Conservation (phyloP, 2,113 vertebrate species). For the Hippopotamus amphibius region DNA sequence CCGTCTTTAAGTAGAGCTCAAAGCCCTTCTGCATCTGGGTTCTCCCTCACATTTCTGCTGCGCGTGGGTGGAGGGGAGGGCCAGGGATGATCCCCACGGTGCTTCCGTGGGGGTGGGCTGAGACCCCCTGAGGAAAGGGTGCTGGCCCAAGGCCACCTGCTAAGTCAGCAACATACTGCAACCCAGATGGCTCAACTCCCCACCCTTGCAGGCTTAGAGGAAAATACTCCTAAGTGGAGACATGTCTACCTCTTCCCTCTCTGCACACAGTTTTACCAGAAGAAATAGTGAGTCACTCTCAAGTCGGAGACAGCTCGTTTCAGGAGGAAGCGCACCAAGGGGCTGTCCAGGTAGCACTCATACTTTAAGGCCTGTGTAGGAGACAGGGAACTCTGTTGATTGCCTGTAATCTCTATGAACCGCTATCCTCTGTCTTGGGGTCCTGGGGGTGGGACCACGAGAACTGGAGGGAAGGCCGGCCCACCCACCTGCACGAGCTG, state of each 20-base stretch:
- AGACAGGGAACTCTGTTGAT: neutral
- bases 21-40: neutral
- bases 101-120: neutral
- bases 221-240: rapidly evolving
- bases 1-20: neutral
- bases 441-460: rapidly evolving
- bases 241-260: neutral
- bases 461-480: neutral
- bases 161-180: neutral
- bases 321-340: conserved; percentile 96
- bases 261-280: conserved; percentile 90
- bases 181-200: neutral
- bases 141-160: neutral
- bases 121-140: neutral
- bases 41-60: neutral
- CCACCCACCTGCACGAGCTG: conserved; percentile 95
- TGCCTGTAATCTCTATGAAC: neutral
- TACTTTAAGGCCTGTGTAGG: conserved; percentile 94
- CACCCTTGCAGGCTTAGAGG: neutral
- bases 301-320: conserved; percentile 95
- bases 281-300: conserved; percentile 96
- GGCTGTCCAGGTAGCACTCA: conserved; percentile 98
- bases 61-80: neutral
- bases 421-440: neutral
- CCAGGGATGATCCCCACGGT: neutral